Percentiles rank a stretch among this genome's conserved stretches.
These are phyloP conservation scores for Pedetes capensis DNA, from an alignment of 2,113 vertebrate genomes.

Conservation along the genomic window DNA sequence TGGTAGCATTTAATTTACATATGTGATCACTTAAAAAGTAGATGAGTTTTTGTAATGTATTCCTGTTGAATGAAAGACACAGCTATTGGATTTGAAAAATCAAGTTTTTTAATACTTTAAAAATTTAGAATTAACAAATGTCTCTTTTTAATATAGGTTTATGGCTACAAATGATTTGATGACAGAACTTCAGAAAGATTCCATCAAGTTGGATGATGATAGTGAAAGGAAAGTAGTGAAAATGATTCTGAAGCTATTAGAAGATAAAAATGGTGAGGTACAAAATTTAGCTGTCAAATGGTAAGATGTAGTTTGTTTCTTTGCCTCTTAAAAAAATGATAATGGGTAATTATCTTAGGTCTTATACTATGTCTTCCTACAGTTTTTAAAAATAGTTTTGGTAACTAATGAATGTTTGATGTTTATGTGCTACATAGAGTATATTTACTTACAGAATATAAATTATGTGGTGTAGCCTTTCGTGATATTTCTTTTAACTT, in stretches of 20 bases:
- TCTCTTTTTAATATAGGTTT: constrained; percentile 89
- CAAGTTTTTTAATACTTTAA: neutral
- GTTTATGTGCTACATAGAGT: neutral
- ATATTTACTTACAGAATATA: neutral
- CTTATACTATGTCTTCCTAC: neutral
- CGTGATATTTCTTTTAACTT: neutral
- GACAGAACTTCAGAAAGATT: constrained; percentile 99
- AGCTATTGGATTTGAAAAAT: constrained; percentile 15
- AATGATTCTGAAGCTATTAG: constrained; percentile 98
- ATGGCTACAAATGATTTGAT: constrained; percentile 99
- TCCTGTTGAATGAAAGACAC: neutral
- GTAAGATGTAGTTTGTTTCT: constrained; percentile 79
- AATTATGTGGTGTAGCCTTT: neutral
- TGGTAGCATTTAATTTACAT: neutral
- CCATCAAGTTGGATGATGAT: constrained; percentile 98
- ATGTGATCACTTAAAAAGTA: neutral
- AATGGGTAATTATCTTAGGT: neutral
- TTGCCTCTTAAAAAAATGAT: neutral
- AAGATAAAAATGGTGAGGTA: constrained; percentile 99
- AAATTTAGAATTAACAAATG: neutral
- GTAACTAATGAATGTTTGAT: neutral
- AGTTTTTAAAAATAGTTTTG: neutral
- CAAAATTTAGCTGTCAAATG: constrained; percentile 99
- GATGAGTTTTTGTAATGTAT: neutral
- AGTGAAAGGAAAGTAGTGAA: constrained; percentile 99